These are phyloP conservation scores for Lagopus muta DNA, from an alignment of 2,113 vertebrate genomes.

Conservation along the genomic window DNA sequence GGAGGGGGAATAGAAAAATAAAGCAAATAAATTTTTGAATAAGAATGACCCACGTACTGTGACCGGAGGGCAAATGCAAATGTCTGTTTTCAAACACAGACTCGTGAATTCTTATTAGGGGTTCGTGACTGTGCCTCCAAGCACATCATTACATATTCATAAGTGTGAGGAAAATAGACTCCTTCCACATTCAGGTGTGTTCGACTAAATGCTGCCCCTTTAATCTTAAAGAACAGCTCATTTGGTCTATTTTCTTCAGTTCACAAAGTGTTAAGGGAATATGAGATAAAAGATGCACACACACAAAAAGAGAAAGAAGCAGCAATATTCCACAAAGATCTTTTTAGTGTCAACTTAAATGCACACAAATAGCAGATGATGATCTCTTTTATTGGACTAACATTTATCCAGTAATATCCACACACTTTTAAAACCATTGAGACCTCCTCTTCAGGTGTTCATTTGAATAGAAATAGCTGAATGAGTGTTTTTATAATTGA, in stretches of 20 bases:
- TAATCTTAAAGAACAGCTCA: constrained; percentile 60
- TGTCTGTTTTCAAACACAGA: constrained; percentile 78
- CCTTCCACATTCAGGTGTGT: constrained; percentile 73
- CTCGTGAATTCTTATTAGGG: constrained; percentile 77
- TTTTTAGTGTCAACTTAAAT: constrained; percentile 89
- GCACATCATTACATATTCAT: constrained; percentile 75
- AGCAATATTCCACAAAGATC: constrained; percentile 81
- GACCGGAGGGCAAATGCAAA: constrained; percentile 80
- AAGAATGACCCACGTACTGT: constrained; percentile 74
- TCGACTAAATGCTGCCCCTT: constrained; percentile 57
- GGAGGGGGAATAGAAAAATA: constrained; percentile 56
- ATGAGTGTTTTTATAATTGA: constrained; percentile 93
- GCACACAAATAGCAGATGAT: constrained; percentile 88
- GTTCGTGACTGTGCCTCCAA: constrained; percentile 73
- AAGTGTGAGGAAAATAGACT: constrained; percentile 52
- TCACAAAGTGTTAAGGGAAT: constrained; percentile 82
- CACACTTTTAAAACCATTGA: constrained; percentile 86
- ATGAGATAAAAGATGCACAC: constrained; percentile 75
- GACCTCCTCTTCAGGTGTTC: constrained; percentile 91
- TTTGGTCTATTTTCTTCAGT: constrained; percentile 71
- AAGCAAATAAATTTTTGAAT: constrained; percentile 76
- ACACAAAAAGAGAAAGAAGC: constrained; percentile 67
- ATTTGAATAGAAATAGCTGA: constrained; percentile 93
- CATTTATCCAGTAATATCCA: constrained; percentile 91
- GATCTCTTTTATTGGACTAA: constrained; percentile 88